Evolutionary conservation across 2,888 invertebrate species (phyloP).

Genomic region (Drosophila atripex): DNA sequence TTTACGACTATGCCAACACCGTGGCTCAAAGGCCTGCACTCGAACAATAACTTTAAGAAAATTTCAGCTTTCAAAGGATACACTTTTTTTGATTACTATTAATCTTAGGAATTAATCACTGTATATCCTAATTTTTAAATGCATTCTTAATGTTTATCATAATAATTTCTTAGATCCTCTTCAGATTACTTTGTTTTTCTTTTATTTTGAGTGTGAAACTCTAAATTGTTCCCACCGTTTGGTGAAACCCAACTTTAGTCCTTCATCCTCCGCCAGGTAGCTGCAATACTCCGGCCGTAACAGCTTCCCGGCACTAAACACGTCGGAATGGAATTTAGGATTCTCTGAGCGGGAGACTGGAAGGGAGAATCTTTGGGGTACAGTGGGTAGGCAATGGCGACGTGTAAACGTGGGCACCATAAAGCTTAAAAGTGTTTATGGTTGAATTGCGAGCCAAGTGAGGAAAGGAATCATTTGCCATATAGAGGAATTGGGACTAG

Average conservation of each 20-base stretch:
- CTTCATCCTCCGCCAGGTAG: constrained; percentile 55
- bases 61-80: constrained; percentile 12
- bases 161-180: not conserved
- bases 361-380: constrained; percentile 18
- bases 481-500: constrained; percentile 8
- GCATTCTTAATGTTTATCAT: not conserved
- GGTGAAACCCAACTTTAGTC: constrained; percentile 42
- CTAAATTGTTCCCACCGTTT: constrained; percentile 16
- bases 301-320: constrained; percentile 64
- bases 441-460: constrained; percentile 46
- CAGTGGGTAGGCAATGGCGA: constrained; percentile 62
- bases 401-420: constrained; percentile 71
- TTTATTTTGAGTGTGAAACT: constrained; percentile 10
- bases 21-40: constrained; percentile 52
- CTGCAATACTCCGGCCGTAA: constrained; percentile 60
- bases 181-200: not conserved
- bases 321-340: constrained; percentile 51
- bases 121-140: too few relatives aligned
- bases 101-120: too few relatives aligned
- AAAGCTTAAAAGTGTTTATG: constrained; percentile 74
- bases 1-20: constrained; percentile 77
- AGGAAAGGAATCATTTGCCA: constrained; percentile 12
- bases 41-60: constrained; percentile 10
- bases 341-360: constrained; percentile 12
- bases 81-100: too few relatives aligned